A percentile compares a stretch with the other conserved stretches of the same genome.
phyloP scores from a whole-genome alignment of 1,140 invertebrate genomes.

The Danaus melanippus region DNA sequence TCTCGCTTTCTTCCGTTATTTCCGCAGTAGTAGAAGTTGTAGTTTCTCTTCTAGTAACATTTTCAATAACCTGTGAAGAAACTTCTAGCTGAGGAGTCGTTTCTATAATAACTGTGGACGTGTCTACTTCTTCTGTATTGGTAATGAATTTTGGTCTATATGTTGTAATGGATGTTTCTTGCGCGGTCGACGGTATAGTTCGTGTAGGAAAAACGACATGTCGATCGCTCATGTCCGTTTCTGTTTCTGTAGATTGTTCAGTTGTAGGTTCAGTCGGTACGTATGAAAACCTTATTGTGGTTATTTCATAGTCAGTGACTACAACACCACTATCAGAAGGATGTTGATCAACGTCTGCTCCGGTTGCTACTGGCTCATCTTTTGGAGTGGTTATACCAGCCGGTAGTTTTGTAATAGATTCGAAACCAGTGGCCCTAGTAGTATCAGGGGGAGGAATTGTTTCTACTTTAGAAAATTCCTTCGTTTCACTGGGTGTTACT shows the following conservation, averaged over 20 bases:
- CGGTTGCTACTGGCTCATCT: slow-evolving; percentile 37
- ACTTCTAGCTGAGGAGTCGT: slow-evolving; percentile 37
- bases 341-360: slow-evolving; percentile 15
- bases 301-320: slow-evolving; percentile 53
- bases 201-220: slow-evolving; percentile 43
- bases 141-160: slow-evolving; percentile 55
- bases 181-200: slow-evolving; percentile 37
- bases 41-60: slow-evolving; percentile 26
- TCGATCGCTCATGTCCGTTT: slow-evolving; percentile 25
- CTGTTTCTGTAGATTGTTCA: slow-evolving; percentile 27
- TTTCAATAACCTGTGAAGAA: slow-evolving; percentile 39
- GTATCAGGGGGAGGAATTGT: slow-evolving; percentile 45
- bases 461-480: slow-evolving; percentile 28
- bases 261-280: slow-evolving; percentile 43
- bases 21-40: slow-evolving; percentile 9
- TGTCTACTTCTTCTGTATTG: slow-evolving; percentile 39
- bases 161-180: slow-evolving; percentile 50
- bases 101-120: slow-evolving; percentile 32
- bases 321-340: too few relatives aligned
- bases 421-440: slow-evolving; percentile 54
- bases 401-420: slow-evolving; percentile 65
- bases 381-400: slow-evolving; percentile 51
- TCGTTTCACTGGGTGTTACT: slow-evolving; percentile 30
- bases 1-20: slow-evolving; percentile 19
- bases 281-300: slow-evolving; percentile 60